phyloP scores from a whole-genome alignment of 2,888 invertebrate genomes.

The Orthonevra nobilis region DNA sequence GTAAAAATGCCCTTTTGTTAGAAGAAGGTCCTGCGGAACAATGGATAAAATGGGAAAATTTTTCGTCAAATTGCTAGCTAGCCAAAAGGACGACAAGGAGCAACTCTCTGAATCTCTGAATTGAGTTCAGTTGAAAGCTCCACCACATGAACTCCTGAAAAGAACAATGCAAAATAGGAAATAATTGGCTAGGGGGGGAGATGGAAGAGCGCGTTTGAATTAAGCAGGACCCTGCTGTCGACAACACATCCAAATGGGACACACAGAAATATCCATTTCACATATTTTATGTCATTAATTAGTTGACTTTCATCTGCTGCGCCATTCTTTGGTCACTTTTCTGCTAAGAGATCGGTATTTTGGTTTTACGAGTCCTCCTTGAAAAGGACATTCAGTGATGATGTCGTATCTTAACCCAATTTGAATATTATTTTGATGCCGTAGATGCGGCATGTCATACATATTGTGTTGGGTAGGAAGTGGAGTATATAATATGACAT shows the following conservation, averaged over 20 bases:
- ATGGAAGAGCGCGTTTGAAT: background rate
- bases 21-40: background rate
- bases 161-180: constrained; percentile 15
- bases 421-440: constrained; percentile 26
- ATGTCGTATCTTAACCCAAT: constrained; percentile 41
- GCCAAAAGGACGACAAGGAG: constrained; percentile 5
- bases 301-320: background rate
- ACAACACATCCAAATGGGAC: background rate
- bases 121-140: background rate
- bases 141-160: constrained; percentile 6
- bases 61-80: background rate
- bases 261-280: constrained; percentile 8
- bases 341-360: constrained; percentile 14
- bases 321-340: background rate
- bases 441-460: constrained; percentile 7
- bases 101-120: constrained; percentile 7
- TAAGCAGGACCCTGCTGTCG: background rate
- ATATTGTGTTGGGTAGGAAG: constrained; percentile 7
- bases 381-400: constrained; percentile 26
- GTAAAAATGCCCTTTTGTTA: constrained; percentile 22
- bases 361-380: background rate
- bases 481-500: constrained; percentile 19
- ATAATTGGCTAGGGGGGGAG: constrained; percentile 42
- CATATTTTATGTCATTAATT: constrained; percentile 44
- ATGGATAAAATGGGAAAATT: background rate